Evolutionary conservation across 1,140 invertebrate genomes (phyloP), one percentile per base, ranked within the genome.

Genomic region (Oryctes rhinoceros): DNA sequence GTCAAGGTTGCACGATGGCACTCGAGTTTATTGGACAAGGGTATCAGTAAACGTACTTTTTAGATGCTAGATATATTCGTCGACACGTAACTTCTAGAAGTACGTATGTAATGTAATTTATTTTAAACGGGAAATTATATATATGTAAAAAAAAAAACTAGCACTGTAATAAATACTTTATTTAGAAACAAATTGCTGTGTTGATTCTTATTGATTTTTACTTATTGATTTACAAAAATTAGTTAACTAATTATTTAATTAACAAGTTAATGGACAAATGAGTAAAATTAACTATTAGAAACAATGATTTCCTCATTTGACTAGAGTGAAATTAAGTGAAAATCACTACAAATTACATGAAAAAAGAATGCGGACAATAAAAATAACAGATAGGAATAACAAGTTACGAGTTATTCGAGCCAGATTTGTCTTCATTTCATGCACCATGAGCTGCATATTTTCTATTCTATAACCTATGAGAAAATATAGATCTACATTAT

Each of bases 291-390:
- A 0, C 65, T 30, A 71, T 30, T 30, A 71, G 18, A 59, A 18
- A 18, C 15, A n/a, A 59, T 59, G 15, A 11, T 67, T 24, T 35
- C 11, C 13, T 71, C 65, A 35, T 71, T 71, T 71, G 65, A 71
- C 65, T 71, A 71, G 65, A 71, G 20, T 9, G 24, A 35, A 71
- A 71, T 71, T 71, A 71, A 71, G 65, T 71, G 9, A 71, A 35
- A 24, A 24, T 30, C 24, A 2, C 9, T 30, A 71, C 3, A 2
- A 71, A 71, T 71, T 71, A 71, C 35, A 71, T 2, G 1, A 71
- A 24, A 24, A n/a, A 15, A 59, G 53, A 59, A 39, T 39, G 3
- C 7, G 13, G 53, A 59, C 15, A 59, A 59, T n/a, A n/a, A 59
- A 18, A 18, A 59, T 59, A 59, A 18, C 5, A 59, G 1, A 59